phyloP scores from a whole-genome alignment of 2,888 invertebrate genomes.

The Lottia scabra region DNA sequence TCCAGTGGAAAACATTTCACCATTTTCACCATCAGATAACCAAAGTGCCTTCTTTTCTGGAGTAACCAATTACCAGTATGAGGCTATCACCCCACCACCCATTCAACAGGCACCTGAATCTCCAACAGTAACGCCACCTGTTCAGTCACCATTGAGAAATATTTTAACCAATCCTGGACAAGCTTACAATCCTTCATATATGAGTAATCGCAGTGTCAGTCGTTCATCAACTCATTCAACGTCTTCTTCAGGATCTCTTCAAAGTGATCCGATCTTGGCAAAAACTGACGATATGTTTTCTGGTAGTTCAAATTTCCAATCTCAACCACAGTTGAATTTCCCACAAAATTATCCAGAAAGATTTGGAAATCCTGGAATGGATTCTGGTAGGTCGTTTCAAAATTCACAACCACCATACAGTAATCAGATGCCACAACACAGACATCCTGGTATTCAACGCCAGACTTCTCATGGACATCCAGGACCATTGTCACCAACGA shows the following conservation, averaged over 20 bases:
- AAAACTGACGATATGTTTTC: not conserved
- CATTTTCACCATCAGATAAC: not conserved
- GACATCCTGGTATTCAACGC: too few relatives aligned
- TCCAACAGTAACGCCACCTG: not conserved
- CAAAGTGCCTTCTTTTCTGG: not conserved
- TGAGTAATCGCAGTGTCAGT: constrained; percentile 13
- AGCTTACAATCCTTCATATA: not conserved
- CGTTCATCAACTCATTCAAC: constrained; percentile 13
- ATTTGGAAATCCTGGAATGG: not conserved
- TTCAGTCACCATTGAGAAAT: not conserved
- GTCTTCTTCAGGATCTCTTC: constrained; percentile 5
- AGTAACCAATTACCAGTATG: not conserved
- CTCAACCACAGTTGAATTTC: not conserved
- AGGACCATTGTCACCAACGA: too few relatives aligned
- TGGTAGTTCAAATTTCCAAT: not conserved
- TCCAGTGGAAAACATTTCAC: not conserved
- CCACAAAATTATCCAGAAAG: not conserved
- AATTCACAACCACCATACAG: not conserved
- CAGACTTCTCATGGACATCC: too few relatives aligned
- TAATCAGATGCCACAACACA: not conserved
- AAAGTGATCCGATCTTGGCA: not conserved
- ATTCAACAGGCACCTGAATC: not conserved
- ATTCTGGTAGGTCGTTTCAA: not conserved
- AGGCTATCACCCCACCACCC: not conserved
- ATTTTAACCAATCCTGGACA: not conserved